Percentiles rank a stretch among this genome's conserved stretches.
Conservation (phyloP, 2,797 vertebrate species). For the Spheniscus humboldti region DNA sequence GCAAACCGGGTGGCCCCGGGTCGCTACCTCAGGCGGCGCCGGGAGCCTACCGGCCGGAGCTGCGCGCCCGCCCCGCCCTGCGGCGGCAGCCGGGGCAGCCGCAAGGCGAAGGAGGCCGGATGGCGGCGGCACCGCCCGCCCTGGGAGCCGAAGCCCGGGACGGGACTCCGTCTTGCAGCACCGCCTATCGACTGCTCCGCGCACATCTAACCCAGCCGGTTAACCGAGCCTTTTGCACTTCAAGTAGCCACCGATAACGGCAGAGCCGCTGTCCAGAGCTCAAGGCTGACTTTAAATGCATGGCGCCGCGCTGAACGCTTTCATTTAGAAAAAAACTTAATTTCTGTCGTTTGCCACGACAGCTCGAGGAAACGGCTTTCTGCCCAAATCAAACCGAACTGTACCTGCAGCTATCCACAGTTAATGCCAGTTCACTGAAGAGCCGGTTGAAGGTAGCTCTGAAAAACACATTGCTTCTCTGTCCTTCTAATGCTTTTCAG, state of each 20-base stretch:
- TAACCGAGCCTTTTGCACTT: too few species aligned
- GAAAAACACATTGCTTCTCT: rapidly evolving
- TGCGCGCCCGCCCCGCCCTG: too few species aligned
- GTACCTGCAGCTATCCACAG: rapidly evolving
- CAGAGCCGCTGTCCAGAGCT: neutral
- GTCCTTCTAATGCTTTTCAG: neutral
- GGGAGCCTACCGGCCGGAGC: too few species aligned
- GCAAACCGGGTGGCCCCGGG: neutral
- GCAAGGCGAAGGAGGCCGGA: neutral
- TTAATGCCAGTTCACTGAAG: too few species aligned
- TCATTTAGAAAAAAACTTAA: too few species aligned
- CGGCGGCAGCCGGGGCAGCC: neutral
- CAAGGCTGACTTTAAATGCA: too few species aligned
- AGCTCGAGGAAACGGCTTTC: neutral
- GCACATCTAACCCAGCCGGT: neutral
- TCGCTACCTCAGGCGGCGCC: neutral
- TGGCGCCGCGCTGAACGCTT: neutral
- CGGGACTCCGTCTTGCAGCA: neutral
- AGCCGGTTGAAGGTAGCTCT: neutral
- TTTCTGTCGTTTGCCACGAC: neutral
- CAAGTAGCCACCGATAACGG: neutral
- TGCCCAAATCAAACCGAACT: rapidly evolving
- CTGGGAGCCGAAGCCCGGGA: too few species aligned
- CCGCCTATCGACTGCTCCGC: neutral
- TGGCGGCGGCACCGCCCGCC: neutral